Evolutionary conservation across 2,113 vertebrate genomes (phyloP).

Genomic region (Scophthalmus maximus): DNA sequence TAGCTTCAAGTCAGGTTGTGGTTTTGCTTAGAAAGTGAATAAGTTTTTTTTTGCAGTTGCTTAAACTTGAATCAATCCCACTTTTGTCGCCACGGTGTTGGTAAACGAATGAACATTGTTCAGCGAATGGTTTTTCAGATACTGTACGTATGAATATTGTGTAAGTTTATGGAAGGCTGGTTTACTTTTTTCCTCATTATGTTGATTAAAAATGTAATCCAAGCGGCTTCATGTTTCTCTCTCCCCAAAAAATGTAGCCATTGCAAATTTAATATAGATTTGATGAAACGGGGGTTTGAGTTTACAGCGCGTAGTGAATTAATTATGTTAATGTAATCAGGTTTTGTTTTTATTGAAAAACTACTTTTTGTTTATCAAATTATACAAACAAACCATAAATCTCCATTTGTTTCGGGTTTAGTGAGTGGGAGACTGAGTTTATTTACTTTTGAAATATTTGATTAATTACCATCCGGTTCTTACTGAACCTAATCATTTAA

Average conservation of each 20-base stretch:
- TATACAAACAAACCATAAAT: too few species aligned
- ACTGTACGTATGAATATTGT: background rate
- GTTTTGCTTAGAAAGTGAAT: background rate
- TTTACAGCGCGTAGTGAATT: background rate
- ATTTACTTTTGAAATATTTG: background rate
- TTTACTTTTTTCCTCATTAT: background rate
- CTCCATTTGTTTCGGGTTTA: too few species aligned
- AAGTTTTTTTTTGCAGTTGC: too few species aligned
- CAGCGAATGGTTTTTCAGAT: too few species aligned
- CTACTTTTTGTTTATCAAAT: background rate
- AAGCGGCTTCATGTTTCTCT: background rate
- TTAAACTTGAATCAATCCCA: too few species aligned
- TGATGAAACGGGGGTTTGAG: background rate
- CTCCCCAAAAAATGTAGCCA: background rate
- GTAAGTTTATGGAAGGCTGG: background rate
- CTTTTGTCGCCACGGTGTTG: too few species aligned
- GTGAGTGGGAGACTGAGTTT: background rate
- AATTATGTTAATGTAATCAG: background rate
- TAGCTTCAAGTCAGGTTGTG: background rate
- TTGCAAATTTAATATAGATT: background rate
- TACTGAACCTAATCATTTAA: background rate
- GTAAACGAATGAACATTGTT: too few species aligned
- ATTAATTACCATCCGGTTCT: background rate
- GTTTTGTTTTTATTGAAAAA: background rate
- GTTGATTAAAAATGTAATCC: slow-evolving; percentile 1